Evolutionary conservation across 2,113 vertebrate species (phyloP).

Genomic region (Phrynosoma blainvillii): DNA sequence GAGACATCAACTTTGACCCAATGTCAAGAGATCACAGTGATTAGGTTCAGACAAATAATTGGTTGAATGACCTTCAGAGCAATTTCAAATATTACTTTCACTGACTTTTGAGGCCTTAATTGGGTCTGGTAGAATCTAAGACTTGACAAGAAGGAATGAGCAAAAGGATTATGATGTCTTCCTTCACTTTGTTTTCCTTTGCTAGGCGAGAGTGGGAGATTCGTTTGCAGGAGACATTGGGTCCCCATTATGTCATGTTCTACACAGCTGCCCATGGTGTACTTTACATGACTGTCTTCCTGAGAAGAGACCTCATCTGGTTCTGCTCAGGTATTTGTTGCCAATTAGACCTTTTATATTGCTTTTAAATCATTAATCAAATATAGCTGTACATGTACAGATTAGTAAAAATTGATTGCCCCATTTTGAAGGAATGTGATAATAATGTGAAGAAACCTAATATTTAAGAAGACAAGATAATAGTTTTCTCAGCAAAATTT

Average conservation of each 20-base stretch:
- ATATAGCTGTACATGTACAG: too few relatives aligned
- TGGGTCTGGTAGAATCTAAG: not conserved
- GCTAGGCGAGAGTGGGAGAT: constrained; percentile 94
- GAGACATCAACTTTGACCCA: too few relatives aligned
- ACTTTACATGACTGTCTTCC: constrained; percentile 89
- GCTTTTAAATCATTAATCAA: not conserved
- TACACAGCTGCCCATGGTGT: constrained; percentile 88
- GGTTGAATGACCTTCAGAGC: too few relatives aligned
- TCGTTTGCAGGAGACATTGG: constrained; percentile 92
- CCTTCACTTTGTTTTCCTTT: constrained; percentile 11
- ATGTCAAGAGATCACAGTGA: too few relatives aligned
- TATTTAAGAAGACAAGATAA: not conserved
- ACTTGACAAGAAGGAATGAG: not conserved
- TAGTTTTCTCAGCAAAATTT: not conserved
- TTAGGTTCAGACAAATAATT: too few relatives aligned
- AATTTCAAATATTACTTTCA: too few relatives aligned
- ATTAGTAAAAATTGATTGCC: not conserved
- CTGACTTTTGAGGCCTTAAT: too few relatives aligned
- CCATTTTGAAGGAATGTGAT: not conserved
- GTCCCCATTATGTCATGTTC: constrained; percentile 93
- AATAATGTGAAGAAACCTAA: not conserved
- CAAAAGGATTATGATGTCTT: not conserved
- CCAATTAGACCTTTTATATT: fast-evolving
- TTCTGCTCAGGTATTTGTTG: constrained; percentile 91
- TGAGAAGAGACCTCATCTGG: constrained; percentile 97